Conservation (phyloP, 2,888 invertebrate genomes). For the Acrobeloides nanus region DNA sequence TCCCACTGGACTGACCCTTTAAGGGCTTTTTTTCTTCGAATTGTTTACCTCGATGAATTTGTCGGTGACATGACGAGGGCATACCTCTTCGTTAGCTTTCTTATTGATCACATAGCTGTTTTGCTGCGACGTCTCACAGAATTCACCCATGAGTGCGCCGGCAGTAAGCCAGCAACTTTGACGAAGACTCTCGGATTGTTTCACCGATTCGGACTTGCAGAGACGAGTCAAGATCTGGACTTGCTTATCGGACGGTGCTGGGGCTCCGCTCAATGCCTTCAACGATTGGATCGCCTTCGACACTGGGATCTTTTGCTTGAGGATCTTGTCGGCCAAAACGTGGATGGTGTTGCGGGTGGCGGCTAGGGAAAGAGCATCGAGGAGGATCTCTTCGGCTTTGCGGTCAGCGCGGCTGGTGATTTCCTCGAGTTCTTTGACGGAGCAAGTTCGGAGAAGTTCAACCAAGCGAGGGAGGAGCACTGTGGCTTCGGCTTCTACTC, state of each 20-base stretch:
- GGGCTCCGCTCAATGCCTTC: too few relatives aligned
- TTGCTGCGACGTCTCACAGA: slow-evolving; percentile 25
- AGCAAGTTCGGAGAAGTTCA: slow-evolving; percentile 32
- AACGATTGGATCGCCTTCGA: slow-evolving; percentile 4
- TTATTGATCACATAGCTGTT: slow-evolving; percentile 1
- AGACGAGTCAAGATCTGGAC: slow-evolving; percentile 5
- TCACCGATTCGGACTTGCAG: slow-evolving; percentile 5
- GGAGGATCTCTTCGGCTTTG: too few relatives aligned
- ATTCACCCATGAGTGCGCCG: slow-evolving; percentile 14
- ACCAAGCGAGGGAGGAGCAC: slow-evolving; percentile 36
- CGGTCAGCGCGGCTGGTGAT: too few relatives aligned
- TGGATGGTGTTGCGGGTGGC: slow-evolving; percentile 26
- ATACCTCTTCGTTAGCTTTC: neutral
- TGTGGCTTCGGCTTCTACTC: slow-evolving; percentile 21
- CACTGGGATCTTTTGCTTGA: slow-evolving; percentile 7
- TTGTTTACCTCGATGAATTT: neutral
- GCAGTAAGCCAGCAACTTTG: slow-evolving; percentile 15
- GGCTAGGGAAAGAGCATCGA: slow-evolving; percentile 23
- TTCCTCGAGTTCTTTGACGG: slow-evolving; percentile 29
- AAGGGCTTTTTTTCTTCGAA: too few relatives aligned
- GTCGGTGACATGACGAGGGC: neutral
- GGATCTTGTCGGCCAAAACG: slow-evolving; percentile 29
- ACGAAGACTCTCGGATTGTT: slow-evolving; percentile 1
- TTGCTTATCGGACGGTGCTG: slow-evolving; percentile 10
- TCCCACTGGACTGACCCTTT: too few relatives aligned